Percentiles rank a stretch among this genome's conserved stretches.
These are phyloP conservation scores for Sebastes taczanowskii DNA, from an alignment of 2,797 vertebrate species.

Conservation along the genomic window DNA sequence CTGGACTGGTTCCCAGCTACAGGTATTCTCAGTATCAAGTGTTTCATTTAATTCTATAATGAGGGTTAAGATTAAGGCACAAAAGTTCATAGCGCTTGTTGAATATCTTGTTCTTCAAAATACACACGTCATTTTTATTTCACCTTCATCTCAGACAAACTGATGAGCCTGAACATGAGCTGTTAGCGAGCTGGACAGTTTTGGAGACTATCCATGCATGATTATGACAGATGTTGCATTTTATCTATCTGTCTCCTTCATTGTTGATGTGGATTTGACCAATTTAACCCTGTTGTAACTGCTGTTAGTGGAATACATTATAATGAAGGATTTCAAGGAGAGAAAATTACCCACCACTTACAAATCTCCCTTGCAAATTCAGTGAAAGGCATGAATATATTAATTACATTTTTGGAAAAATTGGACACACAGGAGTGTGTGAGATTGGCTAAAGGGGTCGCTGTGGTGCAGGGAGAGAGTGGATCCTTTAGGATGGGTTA, in stretches of 20 bases:
- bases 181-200: background rate
- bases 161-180: background rate
- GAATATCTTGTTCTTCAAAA: background rate
- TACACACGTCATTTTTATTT: background rate
- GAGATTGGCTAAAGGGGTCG: too few relatives aligned
- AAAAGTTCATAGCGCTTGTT: background rate
- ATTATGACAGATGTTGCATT: too few relatives aligned
- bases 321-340: background rate
- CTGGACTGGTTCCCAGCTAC: background rate
- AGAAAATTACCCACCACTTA: background rate
- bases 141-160: background rate
- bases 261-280: too few relatives aligned
- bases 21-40: constrained; percentile 3
- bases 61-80: background rate
- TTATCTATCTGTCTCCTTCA: too few relatives aligned
- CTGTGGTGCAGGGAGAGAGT: background rate
- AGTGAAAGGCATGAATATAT: too few relatives aligned
- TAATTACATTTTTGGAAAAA: too few relatives aligned
- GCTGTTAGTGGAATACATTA: too few relatives aligned
- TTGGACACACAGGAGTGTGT: too few relatives aligned
- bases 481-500: background rate
- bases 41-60: background rate
- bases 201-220: too few relatives aligned
- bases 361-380: too few relatives aligned
- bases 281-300: too few relatives aligned